Base-by-base conservation (phyloP, 2,888 invertebrate species). In the Argynnis bischoffii region DNA sequence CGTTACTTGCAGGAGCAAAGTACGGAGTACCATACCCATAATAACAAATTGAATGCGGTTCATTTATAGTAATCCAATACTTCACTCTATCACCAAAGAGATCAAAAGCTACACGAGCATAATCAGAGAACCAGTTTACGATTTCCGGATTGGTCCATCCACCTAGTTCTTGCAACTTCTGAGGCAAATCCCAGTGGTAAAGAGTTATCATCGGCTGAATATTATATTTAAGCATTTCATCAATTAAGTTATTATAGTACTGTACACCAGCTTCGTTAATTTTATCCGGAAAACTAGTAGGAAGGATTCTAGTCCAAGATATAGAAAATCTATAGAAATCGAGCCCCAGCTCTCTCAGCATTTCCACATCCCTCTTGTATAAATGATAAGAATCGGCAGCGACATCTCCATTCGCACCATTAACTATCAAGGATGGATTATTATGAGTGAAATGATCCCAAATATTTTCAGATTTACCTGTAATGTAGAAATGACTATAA, bases 221-320 rank as follows among this genome's bases (percentile, higher is more conserved):
- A 50, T 93, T 93, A 72, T 93, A 93, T 53, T 87, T 89, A 6
- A 93, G 75, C 66, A 95, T 83, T 76, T 93, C 94, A 70, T 94
- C 81, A 47, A 95, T 93, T n/a, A 95, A 75, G 46, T 84, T 83
- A 47, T 83, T 84, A 59, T 87, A 87, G 64, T 83, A 85, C 21
- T 77, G 70, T 1, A 82, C 81, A 21, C 84, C 86, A 2, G 89
- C 90, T 75, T 91, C 80, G 77, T 95, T 96, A 14, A 95, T 82
- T n/a, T 86, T 76, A 64, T 93, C 87, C 0, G 89, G 78, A 64
- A 92, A 91, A 53, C 94, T 94, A 31, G 89, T 93, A 0, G 95
- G 95, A 60, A 95, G 79, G 26, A 96, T 86, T 35, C 96, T 85
- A 0, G 94, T 74, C 96, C 95, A 96, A 0, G 95, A 92, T 15